Evolutionary conservation across 2,113 vertebrate genomes (phyloP), one percentile per base, ranked within the genome.

Genomic region (Cranoglanis bouderius): DNA sequence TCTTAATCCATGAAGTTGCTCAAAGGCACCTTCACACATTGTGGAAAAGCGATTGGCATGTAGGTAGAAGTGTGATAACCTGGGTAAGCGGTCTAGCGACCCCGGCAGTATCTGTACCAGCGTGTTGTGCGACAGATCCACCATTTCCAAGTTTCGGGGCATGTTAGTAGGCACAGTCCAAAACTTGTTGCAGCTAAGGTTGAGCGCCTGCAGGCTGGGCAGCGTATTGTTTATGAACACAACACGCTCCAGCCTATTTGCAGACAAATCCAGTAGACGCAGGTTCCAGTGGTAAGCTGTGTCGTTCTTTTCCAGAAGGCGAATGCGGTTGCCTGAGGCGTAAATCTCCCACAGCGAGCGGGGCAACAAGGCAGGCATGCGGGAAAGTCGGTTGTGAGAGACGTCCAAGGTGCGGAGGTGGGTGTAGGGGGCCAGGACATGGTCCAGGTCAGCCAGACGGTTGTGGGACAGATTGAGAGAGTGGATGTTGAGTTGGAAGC

Each of bases 241-340:
- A 46, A 96, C 96, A 63, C 97, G 97, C 94, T 99, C 97, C 92
- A 99, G 94, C 95, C 96, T 95, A 65, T 99, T 99, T 93, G 93
- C 87, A 3, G 98, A 99, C 90, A 99, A 92, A 84, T 99, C 98
- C 0, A 99, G 96, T 55, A 94, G 92, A 90, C 92, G 96, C 85
- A 99, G 96, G 83, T 99, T 99, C 98, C 98, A 99, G 93, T 99
- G 98, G 94, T 97, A 97, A 89, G 95, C 97, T 0, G 98, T 99
- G 32, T 99, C 97, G 5, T 98, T 97, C 94, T 99, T 99, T 90
- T 97, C 96, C 89, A 99, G 95, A 91, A 96, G 82, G 91, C 95
- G 96, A 83, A 99, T 96, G 84, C 93, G 96, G 95, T 99, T 99
- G 93, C 96, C 96, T 84, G 96, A 92, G 46, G 97, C 97, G 24